Conservation (phyloP, 1,140 invertebrate species). For the Microplitis demolitor region DNA sequence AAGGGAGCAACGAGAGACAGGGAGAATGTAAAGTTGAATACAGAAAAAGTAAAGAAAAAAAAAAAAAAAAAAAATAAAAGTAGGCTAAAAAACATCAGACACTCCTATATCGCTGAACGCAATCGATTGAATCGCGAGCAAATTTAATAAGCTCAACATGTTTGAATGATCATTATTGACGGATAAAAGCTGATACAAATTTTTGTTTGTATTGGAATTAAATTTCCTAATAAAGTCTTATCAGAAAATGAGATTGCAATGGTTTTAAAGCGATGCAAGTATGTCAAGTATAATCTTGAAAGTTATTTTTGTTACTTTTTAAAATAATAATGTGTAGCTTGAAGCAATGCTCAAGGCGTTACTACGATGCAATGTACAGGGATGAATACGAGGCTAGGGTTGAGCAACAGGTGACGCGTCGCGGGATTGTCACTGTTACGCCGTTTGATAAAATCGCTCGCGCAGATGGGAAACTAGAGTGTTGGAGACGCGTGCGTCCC, state of each 20-base stretch:
- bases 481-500: constrained; percentile 16
- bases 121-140: constrained; percentile 11
- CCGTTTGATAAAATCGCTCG: constrained; percentile 40
- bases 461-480: background rate
- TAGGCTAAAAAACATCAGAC: background rate
- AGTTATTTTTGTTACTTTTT: constrained; percentile 5
- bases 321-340: background rate
- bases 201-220: background rate
- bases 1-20: background rate
- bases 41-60: background rate
- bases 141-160: constrained; percentile 4
- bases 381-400: background rate
- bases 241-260: too few species aligned
- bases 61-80: background rate
- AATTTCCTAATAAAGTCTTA: background rate
- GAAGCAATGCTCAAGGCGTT: constrained; percentile 12
- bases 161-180: background rate
- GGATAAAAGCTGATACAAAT: background rate
- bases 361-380: background rate
- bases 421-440: constrained; percentile 43
- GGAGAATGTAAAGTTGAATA: background rate
- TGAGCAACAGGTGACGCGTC: constrained; percentile 45
- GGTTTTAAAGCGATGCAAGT: too few species aligned
- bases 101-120: background rate
- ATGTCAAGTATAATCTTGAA: background rate